These are phyloP conservation scores for Orius insidiosus DNA, from an alignment of 1,140 invertebrate genomes.

Conservation along the genomic window DNA sequence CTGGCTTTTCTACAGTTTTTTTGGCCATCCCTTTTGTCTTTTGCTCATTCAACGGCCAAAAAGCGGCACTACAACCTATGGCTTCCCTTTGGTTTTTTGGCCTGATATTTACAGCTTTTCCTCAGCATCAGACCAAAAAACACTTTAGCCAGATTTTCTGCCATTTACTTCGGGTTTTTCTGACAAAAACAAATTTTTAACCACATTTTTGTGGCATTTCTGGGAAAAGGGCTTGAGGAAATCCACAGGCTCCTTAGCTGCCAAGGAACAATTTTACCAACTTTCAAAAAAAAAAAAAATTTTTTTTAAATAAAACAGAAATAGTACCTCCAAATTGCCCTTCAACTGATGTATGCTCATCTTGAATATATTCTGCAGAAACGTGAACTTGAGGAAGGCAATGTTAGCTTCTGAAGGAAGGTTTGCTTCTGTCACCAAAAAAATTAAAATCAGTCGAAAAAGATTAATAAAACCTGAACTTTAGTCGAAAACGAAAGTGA, in stretches of 20 bases:
- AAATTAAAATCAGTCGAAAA: background rate
- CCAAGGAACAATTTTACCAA: background rate
- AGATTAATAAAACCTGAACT: no score
- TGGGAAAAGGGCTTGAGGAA: background rate
- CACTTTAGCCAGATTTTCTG: background rate
- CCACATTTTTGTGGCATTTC: background rate
- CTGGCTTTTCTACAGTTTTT: no score
- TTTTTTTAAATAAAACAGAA: background rate
- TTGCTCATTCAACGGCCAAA: no score
- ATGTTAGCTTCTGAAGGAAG: slow-evolving; percentile 85
- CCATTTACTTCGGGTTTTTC: no score
- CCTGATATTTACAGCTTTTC: no score
- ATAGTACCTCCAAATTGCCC: slow-evolving; percentile 22
- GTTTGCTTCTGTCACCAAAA: slow-evolving; percentile 53
- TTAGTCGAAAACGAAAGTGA: slow-evolving; percentile 90
- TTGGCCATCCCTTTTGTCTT: no score
- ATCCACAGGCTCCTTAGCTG: background rate
- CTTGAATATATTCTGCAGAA: slow-evolving; percentile 68
- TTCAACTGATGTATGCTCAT: slow-evolving; percentile 27
- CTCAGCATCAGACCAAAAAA: no score
- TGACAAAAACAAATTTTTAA: no score
- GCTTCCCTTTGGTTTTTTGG: no score
- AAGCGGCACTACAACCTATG: no score
- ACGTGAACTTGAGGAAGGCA: slow-evolving; percentile 82
- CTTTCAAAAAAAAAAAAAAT: background rate